Evolutionary conservation across 1,140 invertebrate genomes (phyloP).

Genomic region (Dendrolimus punctatus): DNA sequence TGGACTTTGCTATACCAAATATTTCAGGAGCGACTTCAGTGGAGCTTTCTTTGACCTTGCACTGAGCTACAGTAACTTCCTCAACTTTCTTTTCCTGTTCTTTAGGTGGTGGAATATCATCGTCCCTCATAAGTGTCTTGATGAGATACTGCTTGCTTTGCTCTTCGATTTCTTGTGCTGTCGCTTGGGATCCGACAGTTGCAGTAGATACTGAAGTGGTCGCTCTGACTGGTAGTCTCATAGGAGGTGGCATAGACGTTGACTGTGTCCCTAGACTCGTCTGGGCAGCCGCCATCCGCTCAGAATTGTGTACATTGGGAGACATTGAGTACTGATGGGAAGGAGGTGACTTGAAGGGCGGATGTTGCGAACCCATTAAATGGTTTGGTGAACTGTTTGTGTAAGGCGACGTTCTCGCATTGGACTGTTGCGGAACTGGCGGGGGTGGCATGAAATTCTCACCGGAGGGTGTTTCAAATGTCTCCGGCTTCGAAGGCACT

Average conservation of each 20-base stretch:
- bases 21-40: constrained; percentile 36
- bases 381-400: constrained; percentile 23
- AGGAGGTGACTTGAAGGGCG: constrained; percentile 43
- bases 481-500: constrained; percentile 55
- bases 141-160: constrained; percentile 66
- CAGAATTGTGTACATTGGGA: background rate
- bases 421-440: constrained; percentile 42
- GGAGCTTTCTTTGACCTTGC: constrained; percentile 41
- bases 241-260: constrained; percentile 47
- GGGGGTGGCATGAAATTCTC: constrained; percentile 63
- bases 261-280: constrained; percentile 7
- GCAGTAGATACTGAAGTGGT: constrained; percentile 43
- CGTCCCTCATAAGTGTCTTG: constrained; percentile 63
- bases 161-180: constrained; percentile 57
- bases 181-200: constrained; percentile 54
- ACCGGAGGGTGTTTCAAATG: constrained; percentile 72
- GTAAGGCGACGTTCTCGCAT: constrained; percentile 5
- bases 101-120: constrained; percentile 49
- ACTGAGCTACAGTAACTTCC: constrained; percentile 52
- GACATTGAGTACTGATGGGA: constrained; percentile 18
- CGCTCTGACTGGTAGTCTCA: constrained; percentile 41
- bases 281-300: constrained; percentile 8
- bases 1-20: constrained; percentile 46
- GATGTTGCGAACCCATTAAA: constrained; percentile 16
- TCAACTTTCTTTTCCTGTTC: constrained; percentile 51